Percentiles rank a stretch among this genome's conserved stretches.
Conservation (phyloP, 2,888 invertebrate species). For the Ptilodon capucinus region DNA sequence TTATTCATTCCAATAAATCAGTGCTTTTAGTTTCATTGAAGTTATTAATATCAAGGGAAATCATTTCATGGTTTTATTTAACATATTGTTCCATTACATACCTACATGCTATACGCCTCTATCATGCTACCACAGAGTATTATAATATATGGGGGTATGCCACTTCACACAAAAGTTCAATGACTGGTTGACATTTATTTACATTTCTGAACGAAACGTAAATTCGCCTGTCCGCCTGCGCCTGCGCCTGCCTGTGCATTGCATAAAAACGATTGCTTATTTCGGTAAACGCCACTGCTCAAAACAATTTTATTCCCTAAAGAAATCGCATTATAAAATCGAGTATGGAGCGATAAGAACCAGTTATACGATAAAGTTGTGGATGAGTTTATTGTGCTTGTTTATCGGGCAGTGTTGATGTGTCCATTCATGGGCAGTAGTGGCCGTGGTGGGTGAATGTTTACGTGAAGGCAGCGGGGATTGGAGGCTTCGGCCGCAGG, state of each 20-base stretch:
- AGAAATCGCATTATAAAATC: conserved; percentile 9
- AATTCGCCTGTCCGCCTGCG: conserved; percentile 21
- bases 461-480: conserved; percentile 24
- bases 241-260: too few relatives aligned
- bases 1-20: too few relatives aligned
- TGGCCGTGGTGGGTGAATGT: conserved; percentile 31
- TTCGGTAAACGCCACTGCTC: conserved; percentile 36
- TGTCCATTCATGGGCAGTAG: conserved; percentile 36
- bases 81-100: too few relatives aligned
- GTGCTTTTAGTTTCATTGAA: too few relatives aligned
- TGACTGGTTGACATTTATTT: conserved; percentile 28
- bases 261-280: conserved; percentile 28
- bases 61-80: too few relatives aligned
- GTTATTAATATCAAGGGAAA: too few relatives aligned
- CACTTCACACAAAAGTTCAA: conserved; percentile 22
- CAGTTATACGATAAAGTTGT: conserved; percentile 18
- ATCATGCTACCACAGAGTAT: too few relatives aligned
- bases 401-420: conserved; percentile 39
- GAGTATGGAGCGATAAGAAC: conserved; percentile 25
- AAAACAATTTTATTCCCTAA: conserved; percentile 35
- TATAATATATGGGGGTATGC: too few relatives aligned
- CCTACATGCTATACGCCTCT: too few relatives aligned
- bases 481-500: conserved; percentile 21
- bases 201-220: conserved; percentile 45
- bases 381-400: conserved; percentile 13